Base-by-base conservation (phyloP, 2,888 invertebrate species). In the Xanthorhoe spadicearia region DNA sequence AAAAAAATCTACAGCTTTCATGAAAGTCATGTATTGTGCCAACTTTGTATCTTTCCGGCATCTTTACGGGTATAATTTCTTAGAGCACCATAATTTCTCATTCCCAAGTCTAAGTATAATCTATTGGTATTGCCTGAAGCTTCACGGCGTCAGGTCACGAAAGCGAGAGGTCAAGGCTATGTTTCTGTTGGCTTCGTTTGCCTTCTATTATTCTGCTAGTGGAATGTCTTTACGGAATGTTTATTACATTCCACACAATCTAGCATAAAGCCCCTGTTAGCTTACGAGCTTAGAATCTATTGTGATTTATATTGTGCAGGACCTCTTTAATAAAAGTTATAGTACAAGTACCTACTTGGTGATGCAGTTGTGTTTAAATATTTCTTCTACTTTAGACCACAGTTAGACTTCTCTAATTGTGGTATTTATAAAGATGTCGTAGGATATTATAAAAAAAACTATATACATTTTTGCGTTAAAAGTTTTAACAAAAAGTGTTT, bases 121-220 rank as follows among this genome's bases (percentile, higher is more conserved):
- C 52, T 46, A 63, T 63, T 63, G 51, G 46, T 46, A 63, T 28
- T 10, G 48, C 10, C 23, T 50, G 56, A 62, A 51, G 55, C 28
- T 38, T 62, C 46, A 66, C 35, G 61, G 15, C 50, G 50, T n/a
- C 58, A 58, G 50, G 54, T 62, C 66, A 66, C 66, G 66, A 32
- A 57, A 51, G 19, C 28, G 7, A 19, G 46, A 52, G 62, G 61
- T 61, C 61, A 66, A 61, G 65, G 65, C 56, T 65, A 50, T 53
- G 46, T 50, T 32, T 32, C 23, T 51, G 28, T 52, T 46, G 46
- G 23, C 54, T 46, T 56, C n/a, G n/a, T 46, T n/a, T n/a, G 7
- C 13, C 23, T 23, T 0, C 51, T 43, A 55, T 55, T 55, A 38
- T 38, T 55, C 43, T 43, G 46, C 46, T 46, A 28, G 48, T 28